phyloP scores from a whole-genome alignment of 2,113 vertebrate species.

The Podarcis cretensis region DNA sequence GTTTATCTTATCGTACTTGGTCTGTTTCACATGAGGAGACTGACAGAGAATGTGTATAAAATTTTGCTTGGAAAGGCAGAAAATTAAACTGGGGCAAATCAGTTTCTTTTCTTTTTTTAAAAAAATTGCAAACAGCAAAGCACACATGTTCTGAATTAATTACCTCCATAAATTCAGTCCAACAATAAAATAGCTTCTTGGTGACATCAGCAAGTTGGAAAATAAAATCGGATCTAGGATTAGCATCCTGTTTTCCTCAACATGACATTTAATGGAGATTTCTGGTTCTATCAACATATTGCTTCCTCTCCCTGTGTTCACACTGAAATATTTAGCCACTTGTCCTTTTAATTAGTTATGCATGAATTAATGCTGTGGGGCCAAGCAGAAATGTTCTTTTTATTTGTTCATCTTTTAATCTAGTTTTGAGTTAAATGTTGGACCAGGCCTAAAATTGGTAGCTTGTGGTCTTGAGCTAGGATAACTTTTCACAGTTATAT shows the following conservation, averaged over 20 bases:
- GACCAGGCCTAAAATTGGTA: not conserved
- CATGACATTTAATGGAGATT: constrained; percentile 46
- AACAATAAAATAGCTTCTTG: constrained; percentile 79
- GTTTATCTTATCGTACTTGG: constrained; percentile 62
- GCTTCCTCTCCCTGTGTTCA: constrained; percentile 9
- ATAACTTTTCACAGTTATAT: not conserved
- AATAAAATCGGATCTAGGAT: constrained; percentile 69
- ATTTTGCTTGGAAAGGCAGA: constrained; percentile 71
- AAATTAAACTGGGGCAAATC: constrained; percentile 68
- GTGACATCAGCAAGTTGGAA: constrained; percentile 77
- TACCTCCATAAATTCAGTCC: constrained; percentile 81
- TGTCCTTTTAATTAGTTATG: constrained; percentile 50
- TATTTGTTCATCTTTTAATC: not conserved
- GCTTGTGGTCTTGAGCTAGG: not conserved
- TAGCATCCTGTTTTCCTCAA: constrained; percentile 73
- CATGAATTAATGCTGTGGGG: constrained; percentile 2
- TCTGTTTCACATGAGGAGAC: constrained; percentile 62
- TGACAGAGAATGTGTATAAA: constrained; percentile 65
- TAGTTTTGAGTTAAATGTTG: constrained; percentile 4
- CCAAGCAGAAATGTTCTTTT: not conserved
- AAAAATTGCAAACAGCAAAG: constrained; percentile 59
- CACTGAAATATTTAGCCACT: constrained; percentile 35
- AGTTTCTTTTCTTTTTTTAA: constrained; percentile 68
- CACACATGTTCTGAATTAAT: constrained; percentile 83
- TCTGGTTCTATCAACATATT: constrained; percentile 38